Evolutionary conservation across 2,797 vertebrate genomes (phyloP), one percentile per base, ranked within the genome.

Genomic region (Coregonus suidteri): DNA sequence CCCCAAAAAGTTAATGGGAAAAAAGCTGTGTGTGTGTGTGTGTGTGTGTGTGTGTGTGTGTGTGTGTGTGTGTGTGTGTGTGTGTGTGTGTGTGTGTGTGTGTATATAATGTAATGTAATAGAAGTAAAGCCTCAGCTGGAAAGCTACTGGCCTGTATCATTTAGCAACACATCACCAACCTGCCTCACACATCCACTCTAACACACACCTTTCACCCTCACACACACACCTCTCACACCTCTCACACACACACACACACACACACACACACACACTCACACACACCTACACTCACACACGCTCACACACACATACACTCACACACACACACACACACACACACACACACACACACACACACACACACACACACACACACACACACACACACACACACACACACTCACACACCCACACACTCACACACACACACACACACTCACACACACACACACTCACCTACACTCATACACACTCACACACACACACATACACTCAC

Each of bases 51-150:
- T 20, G 20, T 20, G 20, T 20, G 20, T 20, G 20, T 20, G 20
- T 20, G 20, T 20, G 20, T 20, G 20, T 20, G 20, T 20, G 20
- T 20, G 20, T 20, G 20, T 20, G 20, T 20, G 20, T 20, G 20
- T 20, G 20, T 20, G 20, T 71, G 67, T 70, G 34, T n/a, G 64
- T 68, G 62, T 76, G 68, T 41, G 77, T 75, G 79, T 78, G 75
- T 79, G 87, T 83, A 82, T 81, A 87, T 89, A 88, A 89, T 86
- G 83, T 91, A 88, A 91, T 91, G 86, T 90, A 88, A 90, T 91
- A 86, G 90, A 91, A 91, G 90, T 89, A 88, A 89, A 90, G 37
- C 88, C 89, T 87, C 88, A 90, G 90, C 90, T 91, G 90, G 91
- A 90, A 91, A 92, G 91, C 87, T 85, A 90, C 86, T 89, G 90